Percentiles rank a stretch among this genome's conserved stretches.
Conservation (phyloP, 2,113 vertebrate species). For the Raphicerus campestris region DNA sequence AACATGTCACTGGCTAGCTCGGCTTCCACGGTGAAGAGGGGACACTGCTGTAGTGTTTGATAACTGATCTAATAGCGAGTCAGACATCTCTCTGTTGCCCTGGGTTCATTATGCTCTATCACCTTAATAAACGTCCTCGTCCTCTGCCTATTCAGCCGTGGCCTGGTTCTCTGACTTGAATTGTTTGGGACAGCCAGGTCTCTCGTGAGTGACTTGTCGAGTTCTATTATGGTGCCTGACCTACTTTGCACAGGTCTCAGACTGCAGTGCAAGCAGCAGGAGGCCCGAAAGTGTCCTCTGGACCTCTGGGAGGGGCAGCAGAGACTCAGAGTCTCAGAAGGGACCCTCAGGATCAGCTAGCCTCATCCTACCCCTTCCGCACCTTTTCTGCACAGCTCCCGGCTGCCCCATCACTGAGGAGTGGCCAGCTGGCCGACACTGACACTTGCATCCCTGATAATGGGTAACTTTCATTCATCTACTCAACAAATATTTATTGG, state of each 20-base stretch:
- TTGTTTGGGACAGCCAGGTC: constrained; percentile 65
- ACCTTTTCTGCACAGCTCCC: background rate
- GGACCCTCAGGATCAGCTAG: background rate
- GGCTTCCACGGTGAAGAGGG: background rate
- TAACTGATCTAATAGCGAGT: constrained; percentile 35
- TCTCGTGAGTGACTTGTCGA: constrained; percentile 66
- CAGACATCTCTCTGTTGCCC: constrained; percentile 28
- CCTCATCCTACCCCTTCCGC: background rate
- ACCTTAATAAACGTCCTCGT: constrained; percentile 37
- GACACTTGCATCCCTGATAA: accelerated
- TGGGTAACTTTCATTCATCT: background rate
- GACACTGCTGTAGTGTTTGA: background rate
- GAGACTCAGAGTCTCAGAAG: background rate
- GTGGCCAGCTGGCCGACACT: background rate
- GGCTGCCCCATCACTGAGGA: accelerated
- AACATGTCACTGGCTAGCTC: background rate
- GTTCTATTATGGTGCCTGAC: constrained; percentile 64
- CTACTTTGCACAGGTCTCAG: constrained; percentile 60
- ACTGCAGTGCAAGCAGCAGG: background rate
- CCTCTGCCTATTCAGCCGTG: constrained; percentile 56
- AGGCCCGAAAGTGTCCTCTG: background rate
- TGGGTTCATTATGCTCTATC: constrained; percentile 51
- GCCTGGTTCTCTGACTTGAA: constrained; percentile 63
- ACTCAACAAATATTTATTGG: background rate
- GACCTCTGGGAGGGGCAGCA: background rate